phyloP scores from a whole-genome alignment of 2,888 invertebrate species.

The Resseliella maxima region DNA sequence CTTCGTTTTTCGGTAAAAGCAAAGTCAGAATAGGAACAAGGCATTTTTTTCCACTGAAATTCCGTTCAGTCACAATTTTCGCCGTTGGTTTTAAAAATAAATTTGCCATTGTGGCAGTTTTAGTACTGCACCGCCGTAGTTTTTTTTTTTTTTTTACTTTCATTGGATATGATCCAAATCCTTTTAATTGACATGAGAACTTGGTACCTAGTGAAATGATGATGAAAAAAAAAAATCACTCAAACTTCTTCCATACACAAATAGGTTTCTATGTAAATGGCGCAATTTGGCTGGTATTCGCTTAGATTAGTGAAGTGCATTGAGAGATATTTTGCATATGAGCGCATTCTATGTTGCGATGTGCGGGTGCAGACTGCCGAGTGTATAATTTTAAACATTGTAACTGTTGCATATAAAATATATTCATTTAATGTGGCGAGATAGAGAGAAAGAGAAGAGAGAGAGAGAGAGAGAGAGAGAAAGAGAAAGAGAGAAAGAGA shows the following conservation, averaged over 20 bases:
- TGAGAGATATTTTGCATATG: constrained; percentile 47
- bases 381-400: neutral
- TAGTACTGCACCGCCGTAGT: neutral
- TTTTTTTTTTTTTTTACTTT: neutral
- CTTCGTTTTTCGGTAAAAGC: neutral
- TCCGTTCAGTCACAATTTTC: neutral
- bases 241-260: too few relatives aligned
- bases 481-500: neutral
- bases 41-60: neutral
- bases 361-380: constrained; percentile 37
- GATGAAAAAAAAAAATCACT: neutral
- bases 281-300: neutral
- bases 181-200: constrained; percentile 7
- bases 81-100: constrained; percentile 7
- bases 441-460: neutral
- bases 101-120: neutral
- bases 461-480: neutral
- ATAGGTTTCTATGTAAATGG: neutral
- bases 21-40: neutral
- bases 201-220: too few relatives aligned
- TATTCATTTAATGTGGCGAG: neutral
- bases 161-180: constrained; percentile 27
- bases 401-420: neutral
- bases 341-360: constrained; percentile 14
- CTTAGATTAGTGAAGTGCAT: constrained; percentile 16